Evolutionary conservation across 2,113 vertebrate species (phyloP).

Genomic region (Puffinus mauretanicus): DNA sequence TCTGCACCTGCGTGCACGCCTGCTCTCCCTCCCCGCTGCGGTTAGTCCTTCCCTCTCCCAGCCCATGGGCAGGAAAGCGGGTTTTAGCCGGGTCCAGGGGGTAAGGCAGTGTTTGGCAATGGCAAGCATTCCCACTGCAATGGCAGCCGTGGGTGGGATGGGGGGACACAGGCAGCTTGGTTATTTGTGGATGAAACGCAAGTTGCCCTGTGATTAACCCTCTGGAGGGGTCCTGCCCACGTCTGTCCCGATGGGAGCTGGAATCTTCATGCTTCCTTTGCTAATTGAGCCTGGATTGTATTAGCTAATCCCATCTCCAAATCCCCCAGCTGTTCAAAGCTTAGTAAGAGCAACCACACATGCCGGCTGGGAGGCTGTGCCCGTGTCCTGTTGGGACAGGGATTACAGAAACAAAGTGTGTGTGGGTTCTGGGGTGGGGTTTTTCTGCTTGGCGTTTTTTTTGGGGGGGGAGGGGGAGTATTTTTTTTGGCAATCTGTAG

Average conservation of each 20-base stretch:
- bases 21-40: not conserved
- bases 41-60: slow-evolving; percentile 18
- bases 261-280: slow-evolving; percentile 5
- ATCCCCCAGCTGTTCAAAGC: slow-evolving; percentile 1
- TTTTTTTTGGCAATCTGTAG: not conserved
- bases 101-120: not conserved
- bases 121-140: not conserved
- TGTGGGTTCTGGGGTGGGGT: not conserved
- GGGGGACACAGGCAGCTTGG: not conserved
- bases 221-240: not conserved
- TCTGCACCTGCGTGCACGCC: slow-evolving; percentile 47
- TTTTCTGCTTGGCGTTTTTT: not conserved
- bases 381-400: not conserved
- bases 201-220: not conserved
- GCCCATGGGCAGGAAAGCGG: not conserved
- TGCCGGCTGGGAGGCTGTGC: not conserved
- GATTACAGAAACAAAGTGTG: not conserved
- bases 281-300: slow-evolving; percentile 7
- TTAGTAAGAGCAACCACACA: not conserved
- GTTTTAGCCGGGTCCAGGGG: not conserved
- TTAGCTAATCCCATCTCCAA: slow-evolving; percentile 16
- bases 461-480: fast-evolving
- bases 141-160: not conserved
- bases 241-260: not conserved
- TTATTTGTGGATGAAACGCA: not conserved